These are phyloP conservation scores for Rhagologus leucostigma DNA, from an alignment of 2,113 vertebrate genomes.

Conservation along the genomic window DNA sequence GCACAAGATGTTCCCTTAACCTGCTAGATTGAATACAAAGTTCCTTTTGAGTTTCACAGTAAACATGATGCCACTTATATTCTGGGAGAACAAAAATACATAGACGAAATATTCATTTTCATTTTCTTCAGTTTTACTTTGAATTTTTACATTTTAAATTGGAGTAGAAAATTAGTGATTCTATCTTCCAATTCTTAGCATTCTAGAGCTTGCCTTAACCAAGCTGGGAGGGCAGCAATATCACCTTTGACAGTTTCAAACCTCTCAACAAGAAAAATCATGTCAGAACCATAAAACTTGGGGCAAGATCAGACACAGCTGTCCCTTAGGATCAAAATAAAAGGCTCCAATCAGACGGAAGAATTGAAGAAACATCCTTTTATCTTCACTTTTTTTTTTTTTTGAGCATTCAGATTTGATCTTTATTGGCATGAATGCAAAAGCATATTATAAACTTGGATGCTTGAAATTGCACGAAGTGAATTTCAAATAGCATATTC, in stretches of 20 bases:
- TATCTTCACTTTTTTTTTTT: background rate
- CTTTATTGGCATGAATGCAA: background rate
- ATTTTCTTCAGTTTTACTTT: background rate
- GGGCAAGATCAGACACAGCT: background rate
- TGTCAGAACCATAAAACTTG: background rate
- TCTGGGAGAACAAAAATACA: background rate
- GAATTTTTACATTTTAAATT: background rate
- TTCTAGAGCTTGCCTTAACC: background rate
- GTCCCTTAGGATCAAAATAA: background rate
- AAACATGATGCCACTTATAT: background rate
- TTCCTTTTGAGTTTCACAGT: background rate
- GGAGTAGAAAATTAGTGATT: background rate
- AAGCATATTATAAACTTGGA: constrained; percentile 9
- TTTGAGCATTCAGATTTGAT: background rate
- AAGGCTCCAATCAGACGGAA: background rate
- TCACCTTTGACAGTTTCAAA: background rate
- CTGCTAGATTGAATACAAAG: background rate
- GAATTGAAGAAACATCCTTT: background rate
- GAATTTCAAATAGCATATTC: constrained; percentile 37
- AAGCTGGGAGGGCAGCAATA: background rate
- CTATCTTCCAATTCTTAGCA: background rate
- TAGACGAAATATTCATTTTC: background rate
- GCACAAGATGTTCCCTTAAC: background rate
- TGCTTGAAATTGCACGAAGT: background rate
- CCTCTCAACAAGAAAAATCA: background rate